Conservation (phyloP, 35 echinoderm and acorn worm genomes). For the Lytechinus pictus region DNA sequence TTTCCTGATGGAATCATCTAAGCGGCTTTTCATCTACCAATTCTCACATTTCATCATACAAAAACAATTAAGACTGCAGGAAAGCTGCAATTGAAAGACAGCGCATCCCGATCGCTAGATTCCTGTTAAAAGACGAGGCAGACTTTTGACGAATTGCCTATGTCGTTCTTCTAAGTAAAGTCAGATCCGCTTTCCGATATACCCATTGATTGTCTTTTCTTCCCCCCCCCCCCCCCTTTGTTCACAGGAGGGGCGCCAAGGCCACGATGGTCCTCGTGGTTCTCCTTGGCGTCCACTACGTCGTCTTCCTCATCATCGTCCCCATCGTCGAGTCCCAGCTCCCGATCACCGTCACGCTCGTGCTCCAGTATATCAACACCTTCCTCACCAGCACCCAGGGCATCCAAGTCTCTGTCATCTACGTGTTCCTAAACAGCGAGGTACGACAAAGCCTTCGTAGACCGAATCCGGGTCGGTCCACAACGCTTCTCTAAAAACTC, state of each 20-base stretch:
- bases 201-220: too few relatives aligned
- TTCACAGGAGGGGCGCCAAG: conserved; percentile 74
- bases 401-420: conserved; percentile 77
- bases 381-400: conserved; percentile 71
- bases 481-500: conserved; percentile 29
- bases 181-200: too few relatives aligned
- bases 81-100: too few relatives aligned
- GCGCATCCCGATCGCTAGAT: too few relatives aligned
- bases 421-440: conserved; percentile 89
- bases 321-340: conserved; percentile 55
- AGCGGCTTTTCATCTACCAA: too few relatives aligned
- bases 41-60: too few relatives aligned
- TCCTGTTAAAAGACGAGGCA: too few relatives aligned
- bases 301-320: conserved; percentile 72
- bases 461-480: neutral
- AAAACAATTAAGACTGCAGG: too few relatives aligned
- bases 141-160: too few relatives aligned
- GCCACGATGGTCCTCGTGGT: conserved; percentile 85
- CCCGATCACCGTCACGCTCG: conserved; percentile 28
- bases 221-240: neutral
- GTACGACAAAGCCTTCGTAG: conserved; percentile 48
- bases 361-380: conserved; percentile 60
- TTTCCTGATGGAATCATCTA: too few relatives aligned
- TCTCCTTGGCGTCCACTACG: conserved; percentile 82
- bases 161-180: too few relatives aligned